Evolutionary conservation across 2,113 vertebrate genomes (phyloP), one percentile per base, ranked within the genome.

Genomic region (Arothron firmamentum): DNA sequence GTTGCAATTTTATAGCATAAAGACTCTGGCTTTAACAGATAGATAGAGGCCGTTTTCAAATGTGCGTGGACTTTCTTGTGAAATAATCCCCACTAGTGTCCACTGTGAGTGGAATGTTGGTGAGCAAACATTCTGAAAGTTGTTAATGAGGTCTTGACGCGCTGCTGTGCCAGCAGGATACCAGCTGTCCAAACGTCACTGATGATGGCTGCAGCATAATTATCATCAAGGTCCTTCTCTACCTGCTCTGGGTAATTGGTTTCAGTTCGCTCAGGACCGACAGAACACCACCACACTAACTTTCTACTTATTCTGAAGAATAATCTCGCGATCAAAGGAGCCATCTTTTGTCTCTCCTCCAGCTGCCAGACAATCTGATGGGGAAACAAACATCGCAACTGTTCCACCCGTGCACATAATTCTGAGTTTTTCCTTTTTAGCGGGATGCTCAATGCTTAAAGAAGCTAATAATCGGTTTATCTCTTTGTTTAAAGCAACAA

Each of bases 331-430:
- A 47, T 17, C 15, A 47, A 47, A 47, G n/a, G 45, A 6, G 53
- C 72, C 73, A 43, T 55, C 64, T 81, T 73, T 63, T 75, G 76
- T 81, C 65, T 70, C 48, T 62, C 61, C 67, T 75, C 56, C 74
- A 72, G 85, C 74, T 80, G 74, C 80, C 66, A 80, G 82, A 80
- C 62, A 72, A 67, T 83, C 80, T 70, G 18, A 78, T 65, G 82
- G 78, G 82, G 67, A 78, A 19, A 67, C 74, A 55, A 19, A 65
- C 74, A 55, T 62, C 71, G 64, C 67, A 75, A 75, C 71, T 83
- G 80, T 82, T 77, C 75, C 57, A 74, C 50, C 62, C 42, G 18
- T 68, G 79, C 63, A 58, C 56, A 72, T 81, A 70, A 79, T 74
- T 70, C 21, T 16, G 67, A 67, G 65, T 84, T 79, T 59, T 72